A percentile compares a stretch with the other conserved stretches of the same genome.
These are phyloP conservation scores for Cuculus canorus DNA, from an alignment of 2,797 vertebrate genomes.

Conservation along the genomic window DNA sequence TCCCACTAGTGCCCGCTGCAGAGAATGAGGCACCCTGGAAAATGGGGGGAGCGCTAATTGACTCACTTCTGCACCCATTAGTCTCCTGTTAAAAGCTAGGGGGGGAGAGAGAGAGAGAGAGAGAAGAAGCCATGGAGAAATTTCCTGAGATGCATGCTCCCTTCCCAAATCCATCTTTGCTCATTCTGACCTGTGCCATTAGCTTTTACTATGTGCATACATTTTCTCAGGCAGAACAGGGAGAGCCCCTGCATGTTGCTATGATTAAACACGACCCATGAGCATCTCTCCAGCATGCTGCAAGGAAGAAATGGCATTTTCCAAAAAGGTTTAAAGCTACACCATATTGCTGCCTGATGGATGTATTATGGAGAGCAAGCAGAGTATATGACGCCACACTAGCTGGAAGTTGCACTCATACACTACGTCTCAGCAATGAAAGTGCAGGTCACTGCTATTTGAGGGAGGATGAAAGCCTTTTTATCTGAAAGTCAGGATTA, in stretches of 20 bases:
- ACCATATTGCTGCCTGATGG: neutral
- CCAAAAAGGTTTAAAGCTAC: neutral
- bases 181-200: neutral
- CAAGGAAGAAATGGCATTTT: neutral
- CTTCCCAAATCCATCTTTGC: neutral
- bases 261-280: neutral
- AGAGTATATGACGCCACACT: neutral
- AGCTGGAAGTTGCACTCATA: neutral
- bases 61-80: neutral
- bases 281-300: neutral
- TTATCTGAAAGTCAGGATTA: neutral
- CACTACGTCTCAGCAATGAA: neutral
- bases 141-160: fast-evolving
- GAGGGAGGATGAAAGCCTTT: neutral
- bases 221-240: fast-evolving
- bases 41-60: neutral
- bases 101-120: neutral
- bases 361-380: neutral
- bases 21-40: neutral
- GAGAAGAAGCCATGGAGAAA: neutral
- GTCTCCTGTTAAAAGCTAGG: neutral
- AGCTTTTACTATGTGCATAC: fast-evolving
- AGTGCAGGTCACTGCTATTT: neutral
- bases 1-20: neutral
- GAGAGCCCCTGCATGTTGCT: neutral